Evolutionary conservation across 1,140 invertebrate species (phyloP).

Genomic region (Drosophila chauvacae): DNA sequence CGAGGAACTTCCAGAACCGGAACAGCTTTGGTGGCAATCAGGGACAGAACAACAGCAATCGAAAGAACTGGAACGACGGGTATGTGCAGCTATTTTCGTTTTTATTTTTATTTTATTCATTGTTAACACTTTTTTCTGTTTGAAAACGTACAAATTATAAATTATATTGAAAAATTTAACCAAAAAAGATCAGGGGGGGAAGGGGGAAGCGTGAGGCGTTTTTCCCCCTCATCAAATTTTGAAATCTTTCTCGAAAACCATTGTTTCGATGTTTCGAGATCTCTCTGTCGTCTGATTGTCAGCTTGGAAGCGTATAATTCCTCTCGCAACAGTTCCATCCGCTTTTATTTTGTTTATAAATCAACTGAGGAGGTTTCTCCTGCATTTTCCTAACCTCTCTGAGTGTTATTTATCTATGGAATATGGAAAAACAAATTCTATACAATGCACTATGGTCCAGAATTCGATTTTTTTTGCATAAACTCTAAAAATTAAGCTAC

Average conservation of each 20-base stretch:
- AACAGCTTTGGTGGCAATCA: constrained; percentile 44
- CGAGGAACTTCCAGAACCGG: constrained; percentile 31
- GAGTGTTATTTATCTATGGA: neutral
- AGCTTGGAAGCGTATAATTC: no score
- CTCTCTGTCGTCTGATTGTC: constrained; percentile 21
- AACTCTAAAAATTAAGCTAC: no score
- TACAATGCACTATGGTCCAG: no score
- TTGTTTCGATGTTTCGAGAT: neutral
- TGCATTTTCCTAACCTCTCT: neutral
- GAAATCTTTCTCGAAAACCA: neutral
- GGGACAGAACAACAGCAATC: constrained; percentile 37
- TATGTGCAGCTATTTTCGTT: constrained; percentile 48
- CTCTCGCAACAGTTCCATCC: neutral
- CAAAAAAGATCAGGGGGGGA: neutral
- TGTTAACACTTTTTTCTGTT: neutral
- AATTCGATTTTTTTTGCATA: no score
- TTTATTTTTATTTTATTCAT: neutral
- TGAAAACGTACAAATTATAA: neutral
- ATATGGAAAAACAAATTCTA: neutral
- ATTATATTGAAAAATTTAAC: neutral
- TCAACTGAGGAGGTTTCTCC: no score
- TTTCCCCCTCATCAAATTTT: neutral
- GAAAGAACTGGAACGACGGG: constrained; percentile 59
- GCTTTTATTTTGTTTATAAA: neutral
- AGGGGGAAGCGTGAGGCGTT: neutral